phyloP scores from a whole-genome alignment of 2,113 vertebrate species.

The Nipponia nippon region DNA sequence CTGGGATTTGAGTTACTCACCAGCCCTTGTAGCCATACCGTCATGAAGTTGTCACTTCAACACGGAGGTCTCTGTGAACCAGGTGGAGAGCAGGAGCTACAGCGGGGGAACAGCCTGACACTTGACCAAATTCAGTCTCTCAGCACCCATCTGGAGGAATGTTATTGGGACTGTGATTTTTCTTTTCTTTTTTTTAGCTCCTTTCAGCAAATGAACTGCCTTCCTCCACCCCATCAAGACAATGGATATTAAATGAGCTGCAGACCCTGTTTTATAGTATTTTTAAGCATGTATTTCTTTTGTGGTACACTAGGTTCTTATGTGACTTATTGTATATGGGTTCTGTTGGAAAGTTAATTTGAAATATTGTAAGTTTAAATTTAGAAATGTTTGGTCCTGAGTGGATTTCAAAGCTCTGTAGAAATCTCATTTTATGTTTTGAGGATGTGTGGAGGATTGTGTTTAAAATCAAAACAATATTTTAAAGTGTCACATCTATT shows the following conservation, averaged over 20 bases:
- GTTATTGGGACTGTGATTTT: not conserved
- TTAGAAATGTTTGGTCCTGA: not conserved
- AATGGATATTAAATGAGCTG: not conserved
- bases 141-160: not conserved
- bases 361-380: not conserved
- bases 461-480: not conserved
- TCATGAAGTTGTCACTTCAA: not conserved
- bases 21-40: not conserved
- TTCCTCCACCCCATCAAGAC: not conserved
- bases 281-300: not conserved
- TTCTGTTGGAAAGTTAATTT: not conserved
- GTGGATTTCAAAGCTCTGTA: not conserved
- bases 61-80: rapidly evolving
- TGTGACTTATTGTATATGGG: not conserved
- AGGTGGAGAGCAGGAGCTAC: not conserved
- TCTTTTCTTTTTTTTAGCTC: not conserved
- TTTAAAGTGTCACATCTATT: not conserved
- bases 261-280: not conserved
- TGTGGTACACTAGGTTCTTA: not conserved
- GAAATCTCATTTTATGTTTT: not conserved
- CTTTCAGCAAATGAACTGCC: not conserved
- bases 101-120: not conserved
- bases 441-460: not conserved
- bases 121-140: not conserved
- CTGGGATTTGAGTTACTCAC: not conserved